These are phyloP conservation scores for Vombatus ursinus DNA, from an alignment of 2,113 vertebrate species.

Conservation along the genomic window DNA sequence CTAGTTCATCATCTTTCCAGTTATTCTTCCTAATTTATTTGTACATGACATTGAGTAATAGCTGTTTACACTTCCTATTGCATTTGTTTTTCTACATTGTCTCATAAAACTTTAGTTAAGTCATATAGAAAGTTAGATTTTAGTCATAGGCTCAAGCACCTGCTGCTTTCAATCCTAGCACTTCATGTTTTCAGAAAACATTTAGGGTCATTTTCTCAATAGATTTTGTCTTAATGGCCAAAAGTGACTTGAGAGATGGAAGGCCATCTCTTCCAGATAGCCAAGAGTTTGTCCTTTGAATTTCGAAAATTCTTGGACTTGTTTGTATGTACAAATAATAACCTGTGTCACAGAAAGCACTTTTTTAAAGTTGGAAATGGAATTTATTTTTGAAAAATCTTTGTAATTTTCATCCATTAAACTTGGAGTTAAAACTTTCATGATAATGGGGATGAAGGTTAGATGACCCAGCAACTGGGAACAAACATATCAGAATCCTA, in stretches of 20 bases:
- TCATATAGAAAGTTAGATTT: slow-evolving; percentile 78
- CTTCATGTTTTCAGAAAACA: slow-evolving; percentile 72
- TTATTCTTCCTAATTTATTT: slow-evolving; percentile 29
- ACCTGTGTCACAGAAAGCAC: not conserved
- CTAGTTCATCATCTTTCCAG: not conserved
- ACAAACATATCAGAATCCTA: not conserved
- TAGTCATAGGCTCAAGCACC: slow-evolving; percentile 73
- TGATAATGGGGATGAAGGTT: not conserved
- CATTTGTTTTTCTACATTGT: slow-evolving; percentile 16
- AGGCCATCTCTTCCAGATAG: not conserved
- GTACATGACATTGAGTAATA: not conserved
- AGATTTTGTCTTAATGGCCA: slow-evolving; percentile 65
- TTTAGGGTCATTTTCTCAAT: slow-evolving; percentile 74
- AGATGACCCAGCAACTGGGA: not conserved
- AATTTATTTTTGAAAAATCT: not conserved
- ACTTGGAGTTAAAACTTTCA: not conserved
- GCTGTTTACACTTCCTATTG: not conserved
- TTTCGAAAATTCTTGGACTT: not conserved
- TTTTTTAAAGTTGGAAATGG: not conserved
- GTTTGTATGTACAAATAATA: not conserved
- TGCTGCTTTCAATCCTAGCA: slow-evolving; percentile 82
- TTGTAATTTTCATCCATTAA: not conserved
- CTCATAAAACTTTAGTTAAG: slow-evolving; percentile 41
- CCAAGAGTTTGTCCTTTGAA: slow-evolving; percentile 1
- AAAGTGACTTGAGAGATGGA: slow-evolving; percentile 56